Base-by-base conservation (phyloP, 1,140 invertebrate species). In the Drosophila melanica region DNA sequence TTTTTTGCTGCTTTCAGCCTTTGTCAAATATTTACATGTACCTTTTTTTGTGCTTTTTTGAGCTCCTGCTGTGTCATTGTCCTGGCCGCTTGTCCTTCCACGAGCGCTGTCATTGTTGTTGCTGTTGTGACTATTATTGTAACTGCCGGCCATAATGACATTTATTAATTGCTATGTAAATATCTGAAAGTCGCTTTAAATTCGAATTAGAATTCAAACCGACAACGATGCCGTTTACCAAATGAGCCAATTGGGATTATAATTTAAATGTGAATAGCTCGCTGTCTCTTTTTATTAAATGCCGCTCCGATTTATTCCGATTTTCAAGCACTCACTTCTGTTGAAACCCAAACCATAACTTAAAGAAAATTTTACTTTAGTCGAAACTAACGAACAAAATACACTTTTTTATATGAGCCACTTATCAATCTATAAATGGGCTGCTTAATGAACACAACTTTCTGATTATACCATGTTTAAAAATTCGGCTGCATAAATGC, bases 21-120 rank as follows among this genome's bases (percentile, higher is more conserved):
- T 75, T 78, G 58, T 81, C 82, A 77, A 86, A 86, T 81, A 85
- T 86, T 85, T 86, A 75, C 81, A 81, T 87, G 82, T 72, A 75
- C 70, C 74, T 70, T 85, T 68, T 70, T 70, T 72, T 57, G 42
- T 18, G 33, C 35, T 33, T 23, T 23, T 23, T 23, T 10, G 18
- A 7, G 6, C n/a, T 57, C 62, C 62, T 6, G 50, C 53, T 64
- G 51, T 7, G 50, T 37, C 33, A 65, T 65, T 65, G 53, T 65
- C 44, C 47, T 53, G 35, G 39, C 4, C 42, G 39, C 45, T 50
- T 47, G 23, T 47, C 27, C 30, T 60, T 16, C 12, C 30, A 11
- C 27, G 8, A 18, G 10, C 42, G 23, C 44, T 42, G 20, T 12
- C 20, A 42, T 51, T 42, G 50, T 37, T 39, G 51, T 16, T 57